phyloP scores from a whole-genome alignment of 1,140 invertebrate genomes.

The Ylistrum balloti region DNA sequence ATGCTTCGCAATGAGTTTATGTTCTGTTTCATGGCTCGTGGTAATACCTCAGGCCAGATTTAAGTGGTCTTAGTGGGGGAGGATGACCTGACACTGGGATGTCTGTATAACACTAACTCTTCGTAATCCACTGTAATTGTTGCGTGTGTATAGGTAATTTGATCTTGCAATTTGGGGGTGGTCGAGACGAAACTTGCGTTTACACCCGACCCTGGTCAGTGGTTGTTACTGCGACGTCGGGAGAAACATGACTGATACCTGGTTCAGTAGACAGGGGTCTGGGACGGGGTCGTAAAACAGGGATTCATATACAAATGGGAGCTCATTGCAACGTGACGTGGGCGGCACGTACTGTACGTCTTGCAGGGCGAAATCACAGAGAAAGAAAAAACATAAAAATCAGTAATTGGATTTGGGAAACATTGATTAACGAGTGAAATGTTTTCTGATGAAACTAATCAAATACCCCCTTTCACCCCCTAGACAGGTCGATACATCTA shows the following conservation, averaged over 20 bases:
- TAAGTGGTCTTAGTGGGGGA: constrained; percentile 21
- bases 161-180: not conserved
- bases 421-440: constrained; percentile 29
- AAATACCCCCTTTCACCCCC: constrained; percentile 31
- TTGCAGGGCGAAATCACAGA: not conserved
- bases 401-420: constrained; percentile 7
- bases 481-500: constrained; percentile 32
- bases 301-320: not conserved
- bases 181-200: not conserved
- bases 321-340: not conserved
- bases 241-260: not conserved
- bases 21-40: not conserved
- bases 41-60: not conserved
- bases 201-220: constrained; percentile 7
- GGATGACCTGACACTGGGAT: not conserved
- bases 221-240: not conserved
- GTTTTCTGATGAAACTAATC: not conserved
- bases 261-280: not conserved
- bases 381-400: not conserved
- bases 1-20: not conserved
- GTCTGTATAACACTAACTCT: not conserved
- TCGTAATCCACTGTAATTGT: not conserved
- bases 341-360: not conserved
- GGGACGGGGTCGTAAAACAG: not conserved
- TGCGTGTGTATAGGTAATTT: not conserved